Base-by-base conservation (phyloP, 2,113 vertebrate species). In the Gavialis gangeticus region DNA sequence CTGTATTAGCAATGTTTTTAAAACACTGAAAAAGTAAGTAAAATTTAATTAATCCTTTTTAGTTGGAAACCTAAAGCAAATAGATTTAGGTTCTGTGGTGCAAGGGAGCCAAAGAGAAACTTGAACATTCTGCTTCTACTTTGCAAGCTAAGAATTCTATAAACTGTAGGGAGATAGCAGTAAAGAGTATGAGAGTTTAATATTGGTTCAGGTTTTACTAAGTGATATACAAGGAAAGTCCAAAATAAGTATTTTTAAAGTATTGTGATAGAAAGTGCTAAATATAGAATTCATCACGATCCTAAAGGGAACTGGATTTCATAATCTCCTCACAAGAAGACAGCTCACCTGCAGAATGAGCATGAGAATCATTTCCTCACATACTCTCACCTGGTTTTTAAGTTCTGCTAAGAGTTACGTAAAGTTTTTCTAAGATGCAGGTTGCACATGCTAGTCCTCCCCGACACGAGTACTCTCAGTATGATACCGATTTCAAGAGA, bases 381-480 rank as follows among this genome's bases (percentile, higher is more conserved):
- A 25, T 3, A 30, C 30, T 81, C 5, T 87, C 46, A 46, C 46
- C 82, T 80, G 54, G 46, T 69, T 34, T 57, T 77, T 8, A 75
- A 89, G 69, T 28, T 46, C 34, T 79, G 11, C 16, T 69, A 92
- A 85, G 11, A 0, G 1, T 0, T 46, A 73, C 71, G 73, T 79
- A 85, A 14, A 71, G 62, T 54, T 82, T 85, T 75, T 71, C 79
- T 17, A 71, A 77, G 24, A 80, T 78, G 6, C 21, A 91, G 37
- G 17, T 75, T n/a, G 83, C 75, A 88, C 58, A 27, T 81, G 79
- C 13, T 89, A 81, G 90, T 60, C 89, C 60, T 88, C 90, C 30
- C 67, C 64, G n/a, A 22, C 10, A 87, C 69, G 78, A 95, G 79
- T 78, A 87, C 17, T 46, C 34, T 60, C 77, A 59, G 57, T 22